Conservation (phyloP, 2,797 vertebrate genomes). For the Crocodylus rhombifer region DNA sequence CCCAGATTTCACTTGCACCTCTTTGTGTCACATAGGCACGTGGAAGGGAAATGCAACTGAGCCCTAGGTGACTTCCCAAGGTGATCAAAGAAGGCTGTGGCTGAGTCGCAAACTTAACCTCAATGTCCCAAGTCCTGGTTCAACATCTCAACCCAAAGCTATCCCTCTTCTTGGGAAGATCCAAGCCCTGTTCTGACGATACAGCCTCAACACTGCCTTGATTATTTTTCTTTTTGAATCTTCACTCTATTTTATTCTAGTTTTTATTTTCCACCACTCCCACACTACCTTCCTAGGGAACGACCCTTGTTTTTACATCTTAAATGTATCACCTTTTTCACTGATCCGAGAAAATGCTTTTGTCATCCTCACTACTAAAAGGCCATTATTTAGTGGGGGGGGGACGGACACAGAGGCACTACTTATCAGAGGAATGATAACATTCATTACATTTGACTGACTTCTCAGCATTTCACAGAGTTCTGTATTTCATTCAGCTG, state of each 20-base stretch:
- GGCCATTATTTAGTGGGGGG: not conserved
- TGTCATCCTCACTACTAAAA: not conserved
- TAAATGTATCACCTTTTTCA: not conserved
- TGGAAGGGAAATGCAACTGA: too few relatives aligned
- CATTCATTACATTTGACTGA: not conserved
- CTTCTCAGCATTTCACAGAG: not conserved
- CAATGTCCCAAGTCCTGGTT: constrained; percentile 24
- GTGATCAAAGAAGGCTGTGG: constrained; percentile 30
- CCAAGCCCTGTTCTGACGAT: not conserved
- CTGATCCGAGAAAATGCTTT: not conserved
- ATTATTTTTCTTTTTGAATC: not conserved
- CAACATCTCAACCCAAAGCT: constrained; percentile 21
- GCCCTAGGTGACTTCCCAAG: too few relatives aligned
- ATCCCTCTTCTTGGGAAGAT: not conserved
- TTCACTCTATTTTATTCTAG: not conserved
- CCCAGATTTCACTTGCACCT: too few relatives aligned
- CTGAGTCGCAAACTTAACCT: constrained; percentile 9
- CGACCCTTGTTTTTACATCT: constrained; percentile 2
- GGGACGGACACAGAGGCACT: not conserved
- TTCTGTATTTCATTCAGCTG: not conserved
- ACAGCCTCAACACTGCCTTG: not conserved
- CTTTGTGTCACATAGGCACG: too few relatives aligned
- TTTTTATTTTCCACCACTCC: not conserved
- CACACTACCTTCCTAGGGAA: not conserved
- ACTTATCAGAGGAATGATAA: not conserved